Conservation (phyloP, 2,888 invertebrate species). For the Mechanitis messenoides region DNA sequence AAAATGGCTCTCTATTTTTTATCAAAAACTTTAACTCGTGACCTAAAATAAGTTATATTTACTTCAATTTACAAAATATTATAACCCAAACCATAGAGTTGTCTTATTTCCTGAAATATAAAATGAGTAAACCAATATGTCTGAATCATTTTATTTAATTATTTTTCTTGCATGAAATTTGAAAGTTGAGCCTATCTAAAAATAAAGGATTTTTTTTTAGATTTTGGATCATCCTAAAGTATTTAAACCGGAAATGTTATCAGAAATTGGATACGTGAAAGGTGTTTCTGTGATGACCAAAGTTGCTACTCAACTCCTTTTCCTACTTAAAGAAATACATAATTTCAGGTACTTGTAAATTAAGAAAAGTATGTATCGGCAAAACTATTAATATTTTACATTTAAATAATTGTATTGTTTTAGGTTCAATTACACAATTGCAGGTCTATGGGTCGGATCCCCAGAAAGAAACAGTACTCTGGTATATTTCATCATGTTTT, state of each 20-base stretch:
- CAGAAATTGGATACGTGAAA: slow-evolving; percentile 44
- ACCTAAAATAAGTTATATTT: too few species aligned
- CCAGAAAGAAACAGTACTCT: slow-evolving; percentile 55
- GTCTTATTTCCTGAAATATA: too few species aligned
- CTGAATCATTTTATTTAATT: too few species aligned
- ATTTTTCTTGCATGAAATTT: too few species aligned
- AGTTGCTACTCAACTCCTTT: slow-evolving; percentile 49
- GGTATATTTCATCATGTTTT: slow-evolving; percentile 37
- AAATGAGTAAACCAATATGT: too few species aligned
- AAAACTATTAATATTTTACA: too few species aligned
- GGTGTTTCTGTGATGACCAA: slow-evolving; percentile 64
- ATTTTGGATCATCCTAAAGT: slow-evolving; percentile 43
- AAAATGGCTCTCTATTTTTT: neutral
- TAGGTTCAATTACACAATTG: slow-evolving; percentile 63
- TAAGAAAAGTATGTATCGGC: neutral
- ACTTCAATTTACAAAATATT: too few species aligned
- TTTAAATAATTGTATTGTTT: slow-evolving; percentile 9
- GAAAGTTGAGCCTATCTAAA: too few species aligned
- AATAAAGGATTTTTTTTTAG: slow-evolving; percentile 31
- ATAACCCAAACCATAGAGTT: too few species aligned
- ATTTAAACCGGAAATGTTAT: slow-evolving; percentile 49
- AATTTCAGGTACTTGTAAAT: slow-evolving; percentile 50
- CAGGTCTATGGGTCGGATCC: slow-evolving; percentile 61
- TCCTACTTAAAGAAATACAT: slow-evolving; percentile 50
- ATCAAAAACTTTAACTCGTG: neutral